Conservation (phyloP, 23 tunicate species). For the Ciona savignyi region DNA sequence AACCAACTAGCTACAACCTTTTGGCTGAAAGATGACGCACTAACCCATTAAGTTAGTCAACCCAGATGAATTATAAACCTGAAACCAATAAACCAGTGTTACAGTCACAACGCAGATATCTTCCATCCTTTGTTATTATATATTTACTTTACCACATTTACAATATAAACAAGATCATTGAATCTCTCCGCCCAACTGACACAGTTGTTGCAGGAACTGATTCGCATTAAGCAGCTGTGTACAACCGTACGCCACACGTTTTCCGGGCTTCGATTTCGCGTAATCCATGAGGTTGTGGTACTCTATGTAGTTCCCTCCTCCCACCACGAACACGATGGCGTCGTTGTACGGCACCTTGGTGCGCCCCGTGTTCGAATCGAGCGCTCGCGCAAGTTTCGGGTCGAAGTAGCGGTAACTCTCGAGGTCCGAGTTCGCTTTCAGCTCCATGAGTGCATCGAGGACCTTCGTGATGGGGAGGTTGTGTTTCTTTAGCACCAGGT, state of each 20-base stretch:
- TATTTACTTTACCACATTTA: too few species aligned
- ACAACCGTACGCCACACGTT: conserved; percentile 83
- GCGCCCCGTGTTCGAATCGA: conserved; percentile 45
- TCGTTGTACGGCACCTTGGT: conserved; percentile 79
- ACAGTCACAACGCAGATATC: too few species aligned
- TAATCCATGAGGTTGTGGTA: conserved; percentile 97
- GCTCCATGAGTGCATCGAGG: conserved; percentile 76
- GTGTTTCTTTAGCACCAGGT: conserved; percentile 84
- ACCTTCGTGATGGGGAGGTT: conserved; percentile 87
- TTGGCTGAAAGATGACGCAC: too few species aligned
- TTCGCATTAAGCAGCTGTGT: conserved; percentile 74
- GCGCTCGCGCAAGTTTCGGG: conserved; percentile 69
- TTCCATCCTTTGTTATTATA: too few species aligned
- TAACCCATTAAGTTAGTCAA: too few species aligned
- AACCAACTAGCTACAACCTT: too few species aligned
- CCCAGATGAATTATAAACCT: too few species aligned
- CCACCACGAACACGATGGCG: conserved; percentile 95
- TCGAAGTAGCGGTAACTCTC: conserved; percentile 91
- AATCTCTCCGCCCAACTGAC: conserved; percentile 42
- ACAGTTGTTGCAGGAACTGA: conserved; percentile 64
- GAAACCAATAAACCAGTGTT: too few species aligned
- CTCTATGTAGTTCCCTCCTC: conserved; percentile 98
- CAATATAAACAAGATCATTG: not conserved
- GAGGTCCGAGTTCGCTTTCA: conserved; percentile 55
- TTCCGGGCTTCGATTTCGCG: conserved; percentile 54